Conservation (phyloP, 2,113 vertebrate species). For the Rhinolophus sinicus region DNA sequence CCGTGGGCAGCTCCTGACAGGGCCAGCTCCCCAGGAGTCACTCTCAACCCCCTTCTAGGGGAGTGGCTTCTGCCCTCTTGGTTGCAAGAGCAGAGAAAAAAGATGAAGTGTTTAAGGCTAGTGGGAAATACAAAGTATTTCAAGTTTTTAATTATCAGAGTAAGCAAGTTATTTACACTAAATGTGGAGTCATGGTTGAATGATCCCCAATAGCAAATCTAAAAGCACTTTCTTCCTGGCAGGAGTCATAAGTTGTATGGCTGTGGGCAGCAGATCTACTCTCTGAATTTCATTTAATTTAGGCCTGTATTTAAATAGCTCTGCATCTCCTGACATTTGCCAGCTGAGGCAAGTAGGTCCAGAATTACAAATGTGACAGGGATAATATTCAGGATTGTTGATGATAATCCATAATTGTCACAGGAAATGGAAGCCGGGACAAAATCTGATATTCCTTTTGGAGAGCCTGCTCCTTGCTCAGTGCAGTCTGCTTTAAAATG, state of each 20-base stretch:
- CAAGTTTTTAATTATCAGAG: not conserved
- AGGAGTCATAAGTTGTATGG: not conserved
- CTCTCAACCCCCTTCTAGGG: not conserved
- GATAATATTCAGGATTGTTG: not conserved
- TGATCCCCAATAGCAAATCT: not conserved
- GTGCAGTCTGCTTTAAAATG: not conserved
- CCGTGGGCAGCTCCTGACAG: not conserved
- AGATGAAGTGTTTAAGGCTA: not conserved
- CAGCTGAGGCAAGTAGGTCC: not conserved
- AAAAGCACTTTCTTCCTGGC: not conserved
- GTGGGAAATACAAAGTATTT: not conserved
- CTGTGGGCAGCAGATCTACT: not conserved
- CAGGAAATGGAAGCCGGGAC: not conserved
- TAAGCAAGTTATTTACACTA: not conserved
- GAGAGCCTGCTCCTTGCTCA: not conserved
- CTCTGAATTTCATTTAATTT: not conserved
- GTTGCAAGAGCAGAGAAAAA: not conserved
- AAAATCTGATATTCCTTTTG: not conserved
- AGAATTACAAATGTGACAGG: not conserved
- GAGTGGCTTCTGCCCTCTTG: not conserved
- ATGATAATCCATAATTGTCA: not conserved
- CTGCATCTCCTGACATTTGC: not conserved
- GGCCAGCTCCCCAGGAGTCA: not conserved
- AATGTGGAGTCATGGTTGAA: not conserved
- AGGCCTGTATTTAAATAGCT: not conserved